Evolutionary conservation across 2,797 vertebrate species (phyloP), one percentile per base, ranked within the genome.

Genomic region (Neoniphon sammara): DNA sequence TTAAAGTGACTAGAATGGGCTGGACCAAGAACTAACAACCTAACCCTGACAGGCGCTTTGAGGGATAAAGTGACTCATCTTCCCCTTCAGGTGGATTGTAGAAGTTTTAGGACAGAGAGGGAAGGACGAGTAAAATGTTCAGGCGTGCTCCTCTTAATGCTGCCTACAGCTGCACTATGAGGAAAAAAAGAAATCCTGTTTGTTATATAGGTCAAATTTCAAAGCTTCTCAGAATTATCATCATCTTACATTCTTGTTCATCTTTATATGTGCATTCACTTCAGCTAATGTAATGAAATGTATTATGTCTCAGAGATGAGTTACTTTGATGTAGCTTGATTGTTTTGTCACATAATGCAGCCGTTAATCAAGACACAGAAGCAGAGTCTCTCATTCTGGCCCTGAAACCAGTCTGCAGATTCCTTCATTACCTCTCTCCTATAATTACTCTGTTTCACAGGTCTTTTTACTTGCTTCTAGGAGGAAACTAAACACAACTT

Each of bases 11-110:
- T 18, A 53, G 42, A 44, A 58, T 17, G 14, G 52, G 73, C 71
- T 66, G 36, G n/a, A 84, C 55, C 3, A 20, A 77, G 36, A 83
- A 62, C 49, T 55, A 71, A 55, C 47, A 73, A 56, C 64, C 56
- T 0, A 63, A 44, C 36, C 69, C 66, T 54, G 71, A 77, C 70
- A 62, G 57, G 46, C 73, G 68, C 59, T 57, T 77, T 27, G 23
- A 42, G 42, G 23, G 7, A 46, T 44, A 25, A 27, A 56, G 63
- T 85, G 87, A 89, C 67, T 91, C 82, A 86, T 81, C 61, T 66
- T 52, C 70, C 7, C 64, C 59, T 61, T 66, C 30, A 64, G 57
- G 66, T 27, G 25, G 31, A 80, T 54, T 70, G 63, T 80, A 75
- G 3, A 11, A 47, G 46, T 71, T 79, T 17, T 31, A 36, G 60